These are phyloP conservation scores for Anseranas semipalmata DNA, from an alignment of 2,113 vertebrate species.

Conservation along the genomic window DNA sequence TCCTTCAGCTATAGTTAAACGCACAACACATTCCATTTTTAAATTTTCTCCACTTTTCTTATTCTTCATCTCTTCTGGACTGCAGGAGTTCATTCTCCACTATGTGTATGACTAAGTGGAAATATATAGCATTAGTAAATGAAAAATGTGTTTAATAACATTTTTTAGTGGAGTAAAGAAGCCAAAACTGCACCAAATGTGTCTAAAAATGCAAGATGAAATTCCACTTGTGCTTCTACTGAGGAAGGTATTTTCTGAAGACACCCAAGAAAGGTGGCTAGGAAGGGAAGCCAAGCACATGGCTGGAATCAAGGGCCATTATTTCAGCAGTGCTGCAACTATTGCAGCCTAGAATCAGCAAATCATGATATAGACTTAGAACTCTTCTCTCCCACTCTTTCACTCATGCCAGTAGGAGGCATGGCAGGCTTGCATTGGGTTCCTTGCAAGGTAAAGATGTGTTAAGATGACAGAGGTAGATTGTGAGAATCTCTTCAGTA, in stretches of 20 bases:
- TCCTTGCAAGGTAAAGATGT: neutral
- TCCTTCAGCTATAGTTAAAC: neutral
- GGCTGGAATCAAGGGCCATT: neutral
- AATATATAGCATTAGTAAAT: fast-evolving
- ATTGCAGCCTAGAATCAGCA: neutral
- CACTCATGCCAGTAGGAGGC: neutral
- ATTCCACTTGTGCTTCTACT: neutral
- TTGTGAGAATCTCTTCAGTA: neutral
- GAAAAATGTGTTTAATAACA: neutral
- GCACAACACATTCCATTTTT: neutral
- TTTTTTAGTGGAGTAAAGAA: neutral
- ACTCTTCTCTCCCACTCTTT: neutral
- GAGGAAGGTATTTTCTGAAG: neutral
- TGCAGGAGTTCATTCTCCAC: neutral
- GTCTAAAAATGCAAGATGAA: neutral
- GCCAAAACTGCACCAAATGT: neutral
- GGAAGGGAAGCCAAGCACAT: neutral
- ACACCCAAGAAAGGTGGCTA: neutral
- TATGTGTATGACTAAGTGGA: neutral
- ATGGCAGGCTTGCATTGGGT: neutral
- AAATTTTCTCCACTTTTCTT: neutral
- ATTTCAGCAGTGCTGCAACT: neutral
- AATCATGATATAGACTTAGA: neutral
- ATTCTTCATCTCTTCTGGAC: neutral
- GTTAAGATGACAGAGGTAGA: neutral